Base-by-base conservation (phyloP, 2,113 vertebrate species). In the Struthidea cinerea region DNA sequence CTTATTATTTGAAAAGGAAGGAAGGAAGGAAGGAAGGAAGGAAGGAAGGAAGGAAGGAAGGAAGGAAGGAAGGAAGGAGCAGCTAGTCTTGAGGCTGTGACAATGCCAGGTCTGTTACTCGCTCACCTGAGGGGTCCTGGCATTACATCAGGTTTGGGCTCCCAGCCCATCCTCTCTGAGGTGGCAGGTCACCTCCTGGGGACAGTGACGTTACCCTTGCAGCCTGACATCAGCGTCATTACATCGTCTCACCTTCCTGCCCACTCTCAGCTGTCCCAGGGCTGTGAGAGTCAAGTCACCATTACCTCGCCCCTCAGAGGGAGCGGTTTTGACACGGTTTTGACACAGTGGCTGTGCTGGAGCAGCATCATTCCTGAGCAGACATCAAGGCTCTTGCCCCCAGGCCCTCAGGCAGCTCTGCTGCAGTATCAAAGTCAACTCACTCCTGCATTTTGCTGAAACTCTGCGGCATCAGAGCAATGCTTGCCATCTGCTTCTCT, bases 251-350 rank as follows among this genome's bases (percentile, higher is more conserved):
- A 65, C 65, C 60, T 78, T 82, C n/a, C 59, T 35, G 52, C 56
- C 44, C 4, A 1, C 39, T 55, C n/a, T 56, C 50, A 46, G 16
- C 52, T 18, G 0, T 49, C n/a, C 30, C 47, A 52, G 32, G 67
- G 49, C 84, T 21, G 8, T 16, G 30, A 71, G 15, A 60, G 28
- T 24, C 67, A n/a, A 7, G 0, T 59, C 85, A 39, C 55, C 0
- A 0, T 18, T 37, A 53, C 35, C 41, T 84, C 1, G 0, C 9
- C 28, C 23, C 53, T 71, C n/a, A 1, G 3, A 83, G 50, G 49
- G 26, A 44, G 41, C 0, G 0, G 10, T 22, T 52, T 59, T 59
- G 53, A 18, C 71, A 35, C 1, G 0, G 2, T 65, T 78, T 55
- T 78, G 70, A 11, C 49, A 24, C 0, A 3, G 35, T 50, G 39